phyloP scores from a whole-genome alignment of 2,113 vertebrate genomes.

The Rhombomys opimus region DNA sequence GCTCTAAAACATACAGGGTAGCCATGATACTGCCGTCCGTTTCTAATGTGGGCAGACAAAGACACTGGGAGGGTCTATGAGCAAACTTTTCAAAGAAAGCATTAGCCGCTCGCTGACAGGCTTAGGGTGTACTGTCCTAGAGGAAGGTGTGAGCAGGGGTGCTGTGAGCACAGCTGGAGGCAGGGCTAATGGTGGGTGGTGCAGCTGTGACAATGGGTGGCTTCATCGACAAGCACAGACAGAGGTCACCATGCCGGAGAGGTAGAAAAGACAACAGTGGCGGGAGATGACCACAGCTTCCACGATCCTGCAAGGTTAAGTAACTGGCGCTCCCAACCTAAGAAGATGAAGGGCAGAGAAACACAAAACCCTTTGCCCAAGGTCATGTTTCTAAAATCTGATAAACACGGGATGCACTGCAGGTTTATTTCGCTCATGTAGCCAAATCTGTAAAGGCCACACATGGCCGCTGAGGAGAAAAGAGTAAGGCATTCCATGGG shows the following conservation, averaged over 20 bases:
- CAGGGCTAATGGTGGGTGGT: background rate
- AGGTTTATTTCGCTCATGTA: background rate
- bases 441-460: background rate
- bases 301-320: background rate
- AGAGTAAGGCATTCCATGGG: background rate
- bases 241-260: background rate
- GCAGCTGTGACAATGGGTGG: background rate
- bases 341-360: background rate
- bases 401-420: background rate
- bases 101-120: background rate
- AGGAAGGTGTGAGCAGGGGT: background rate
- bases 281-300: background rate
- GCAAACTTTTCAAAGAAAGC: background rate
- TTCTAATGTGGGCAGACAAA: background rate
- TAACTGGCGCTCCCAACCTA: background rate
- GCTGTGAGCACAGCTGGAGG: background rate
- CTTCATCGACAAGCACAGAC: background rate
- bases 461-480: background rate
- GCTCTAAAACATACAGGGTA: background rate
- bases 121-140: background rate
- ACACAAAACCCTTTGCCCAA: conserved; percentile 9
- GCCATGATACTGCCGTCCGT: background rate
- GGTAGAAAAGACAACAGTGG: background rate
- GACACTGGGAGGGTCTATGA: background rate
- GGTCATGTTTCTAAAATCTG: conserved; percentile 53